Base-by-base conservation (phyloP, 2,113 vertebrate genomes). In the Lasiurus cinereus region DNA sequence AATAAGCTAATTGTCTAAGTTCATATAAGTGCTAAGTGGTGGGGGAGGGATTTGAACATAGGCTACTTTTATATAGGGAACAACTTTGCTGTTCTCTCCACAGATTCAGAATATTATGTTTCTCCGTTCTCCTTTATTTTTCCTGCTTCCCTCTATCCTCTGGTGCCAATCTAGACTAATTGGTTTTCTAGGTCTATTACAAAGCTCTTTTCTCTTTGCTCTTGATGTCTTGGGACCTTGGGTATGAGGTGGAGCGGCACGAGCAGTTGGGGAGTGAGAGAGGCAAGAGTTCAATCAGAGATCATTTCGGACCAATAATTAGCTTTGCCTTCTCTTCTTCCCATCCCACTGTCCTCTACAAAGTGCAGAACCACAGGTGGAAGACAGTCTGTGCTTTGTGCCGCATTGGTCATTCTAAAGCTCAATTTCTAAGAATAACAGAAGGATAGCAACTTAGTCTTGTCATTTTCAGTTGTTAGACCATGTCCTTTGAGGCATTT, bases 401-500 rank as follows among this genome's bases (percentile, higher is more conserved):
- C 36, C 19, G 9, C 15, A 1, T 31, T 43, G 8, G 11, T 83
- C 59, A 22, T 22, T 29, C 43, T 48, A 76, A 78, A 52, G n/a
- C 33, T 73, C 19, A 50, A 2, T 86, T 52, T 64, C 39, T 73
- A 27, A 72, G 50, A 73, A 11, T 54, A 70, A 77, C 2, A 1
- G n/a, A 80, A 72, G 19, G 22, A 21, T 18, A 43, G 46, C 7
- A 39, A 39, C 29, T 56, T 80, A 19, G 64, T 85, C 2, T 80
- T 74, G 70, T 43, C 78, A 36, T 94, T 90, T 94, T 93, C 31
- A n/a, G 59, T 62, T 62, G 27, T 74, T 89, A 95, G 72, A 69
- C 70, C 24, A 62, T 64, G 16, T 86, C 39, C 15, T 93, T 86
- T 73, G 64, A 92, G 48, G 46, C 64, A 6, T 73, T 56, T 88